These are phyloP conservation scores for Butastur rufipennis DNA, from an alignment of 2,113 vertebrate genomes.

Conservation along the genomic window DNA sequence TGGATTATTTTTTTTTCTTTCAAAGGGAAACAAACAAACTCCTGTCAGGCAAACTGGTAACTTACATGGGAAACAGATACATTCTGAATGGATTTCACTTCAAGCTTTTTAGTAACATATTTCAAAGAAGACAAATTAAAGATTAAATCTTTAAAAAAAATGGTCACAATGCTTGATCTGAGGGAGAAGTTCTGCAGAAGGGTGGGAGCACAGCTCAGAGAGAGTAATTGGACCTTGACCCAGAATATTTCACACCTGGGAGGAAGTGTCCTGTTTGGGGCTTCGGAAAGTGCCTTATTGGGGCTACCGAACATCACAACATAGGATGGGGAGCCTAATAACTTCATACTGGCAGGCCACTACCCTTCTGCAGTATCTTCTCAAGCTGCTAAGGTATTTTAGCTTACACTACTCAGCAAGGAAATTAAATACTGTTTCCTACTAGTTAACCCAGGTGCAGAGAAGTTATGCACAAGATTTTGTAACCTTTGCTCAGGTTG, in stretches of 20 bases:
- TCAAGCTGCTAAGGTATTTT: neutral
- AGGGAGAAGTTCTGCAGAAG: neutral
- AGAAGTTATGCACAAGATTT: neutral
- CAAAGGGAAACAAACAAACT: neutral
- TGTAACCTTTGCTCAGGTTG: neutral
- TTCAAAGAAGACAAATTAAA: neutral
- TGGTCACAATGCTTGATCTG: neutral
- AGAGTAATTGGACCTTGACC: neutral
- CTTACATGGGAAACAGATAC: neutral
- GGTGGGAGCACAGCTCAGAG: neutral
- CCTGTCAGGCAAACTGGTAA: neutral
- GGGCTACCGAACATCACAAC: neutral
- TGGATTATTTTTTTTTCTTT: neutral
- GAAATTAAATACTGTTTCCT: neutral
- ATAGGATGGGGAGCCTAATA: neutral
- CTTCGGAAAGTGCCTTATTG: neutral
- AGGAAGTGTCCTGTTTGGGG: neutral
- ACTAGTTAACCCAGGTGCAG: neutral
- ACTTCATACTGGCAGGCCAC: neutral
- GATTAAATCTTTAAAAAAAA: neutral
- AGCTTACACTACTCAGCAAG: neutral
- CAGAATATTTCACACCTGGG: neutral
- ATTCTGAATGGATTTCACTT: neutral
- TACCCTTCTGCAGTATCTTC: neutral
- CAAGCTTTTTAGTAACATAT: neutral